Evolutionary conservation across 2,113 vertebrate genomes (phyloP), one percentile per base, ranked within the genome.

Genomic region (Gila orcuttii): DNA sequence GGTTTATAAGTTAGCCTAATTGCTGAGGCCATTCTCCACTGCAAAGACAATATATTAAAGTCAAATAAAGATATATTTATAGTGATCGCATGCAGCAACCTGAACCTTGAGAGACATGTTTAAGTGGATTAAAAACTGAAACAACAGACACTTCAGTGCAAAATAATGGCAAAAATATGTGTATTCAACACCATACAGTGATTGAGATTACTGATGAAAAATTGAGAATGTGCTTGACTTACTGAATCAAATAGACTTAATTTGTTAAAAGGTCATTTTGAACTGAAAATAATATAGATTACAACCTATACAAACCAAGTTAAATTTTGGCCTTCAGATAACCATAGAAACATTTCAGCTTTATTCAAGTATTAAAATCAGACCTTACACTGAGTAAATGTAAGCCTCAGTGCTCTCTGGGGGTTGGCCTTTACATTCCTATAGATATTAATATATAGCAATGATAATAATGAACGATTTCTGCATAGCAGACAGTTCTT

Each of bases 361-460:
- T 80, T 23, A 62, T 62, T 36, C 74, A 4, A 50, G 23, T 17
- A 68, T 25, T 68, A 85, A 78, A 85, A 85, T 85, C 25, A 28
- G 66, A 47, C n/a, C 21, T 71, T 62, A 39, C 45, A 78, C 52
- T 2, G 50, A 21, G 60, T 59, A 71, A 21, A 71, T 39, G 5
- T 79, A 23, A 36, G 33, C 36, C 9, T 59, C 42, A n/a, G 31
- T 23, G 21, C 76, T 78, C 59, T 64, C 36, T 17, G 5, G n/a
- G 17, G n/a, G n/a, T 31, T 68, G 59, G 36, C n/a, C 42, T 50
- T 47, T 33, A 50, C 79, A 28, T 64, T 25, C 6, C 39, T 62
- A 47, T 75, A 39, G 21, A 62, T 80, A 28, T 68, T 11, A 55
- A 55, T 55, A 81, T 80, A 42, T 13, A 9, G 13, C 50, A 0